Conservation (phyloP, 1,140 invertebrate genomes). For the Brachionus asplanchnoidis region DNA sequence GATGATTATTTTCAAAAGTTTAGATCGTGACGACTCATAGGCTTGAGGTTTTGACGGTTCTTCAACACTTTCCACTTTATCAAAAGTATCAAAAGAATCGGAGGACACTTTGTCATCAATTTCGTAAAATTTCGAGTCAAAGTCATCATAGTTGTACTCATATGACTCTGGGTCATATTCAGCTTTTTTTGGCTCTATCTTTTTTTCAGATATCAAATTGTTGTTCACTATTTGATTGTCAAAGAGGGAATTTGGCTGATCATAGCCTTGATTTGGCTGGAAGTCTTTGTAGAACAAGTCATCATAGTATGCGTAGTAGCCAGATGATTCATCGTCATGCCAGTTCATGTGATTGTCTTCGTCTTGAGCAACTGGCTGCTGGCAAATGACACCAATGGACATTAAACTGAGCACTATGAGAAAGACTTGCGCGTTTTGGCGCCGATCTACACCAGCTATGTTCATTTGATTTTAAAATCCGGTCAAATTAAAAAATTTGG, state of each 20-base stretch:
- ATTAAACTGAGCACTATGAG: not conserved
- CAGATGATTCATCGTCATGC: not conserved
- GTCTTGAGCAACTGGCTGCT: not conserved
- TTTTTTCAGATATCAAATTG: not conserved
- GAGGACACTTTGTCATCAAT: not conserved
- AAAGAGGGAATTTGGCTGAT: not conserved
- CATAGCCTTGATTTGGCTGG: not conserved
- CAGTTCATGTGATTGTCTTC: not conserved
- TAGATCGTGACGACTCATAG: not conserved
- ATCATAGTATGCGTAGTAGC: not conserved
- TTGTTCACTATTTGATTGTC: not conserved
- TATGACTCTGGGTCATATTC: not conserved
- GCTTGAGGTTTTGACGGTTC: not conserved
- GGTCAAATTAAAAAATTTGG: not conserved
- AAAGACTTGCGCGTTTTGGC: not conserved
- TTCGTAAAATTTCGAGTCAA: not conserved
- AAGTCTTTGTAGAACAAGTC: not conserved
- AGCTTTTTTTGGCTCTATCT: not conserved
- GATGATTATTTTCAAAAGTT: constrained; percentile 68
- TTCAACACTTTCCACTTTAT: not conserved
- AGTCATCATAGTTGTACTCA: not conserved
- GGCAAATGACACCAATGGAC: not conserved
- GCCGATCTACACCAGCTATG: not conserved
- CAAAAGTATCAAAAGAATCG: not conserved
- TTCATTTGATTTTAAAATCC: not conserved